Conservation (phyloP, 1,140 invertebrate genomes). For the Solenopsis invicta region DNA sequence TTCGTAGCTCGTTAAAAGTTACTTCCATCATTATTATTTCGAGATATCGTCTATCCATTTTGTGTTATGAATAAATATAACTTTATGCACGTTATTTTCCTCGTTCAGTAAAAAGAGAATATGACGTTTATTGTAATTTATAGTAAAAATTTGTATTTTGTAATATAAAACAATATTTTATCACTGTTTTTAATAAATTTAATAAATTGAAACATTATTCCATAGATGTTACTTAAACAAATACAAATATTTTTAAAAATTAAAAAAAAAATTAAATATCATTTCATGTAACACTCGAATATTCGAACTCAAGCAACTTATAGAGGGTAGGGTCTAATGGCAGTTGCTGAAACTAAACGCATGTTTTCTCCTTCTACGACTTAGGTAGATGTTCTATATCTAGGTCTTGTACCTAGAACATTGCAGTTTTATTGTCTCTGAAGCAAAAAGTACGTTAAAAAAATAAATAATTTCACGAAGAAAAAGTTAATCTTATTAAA, state of each 20-base stretch:
- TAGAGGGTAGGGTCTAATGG: too few species aligned
- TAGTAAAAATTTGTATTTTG: neutral
- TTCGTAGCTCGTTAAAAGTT: conserved; percentile 16
- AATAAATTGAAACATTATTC: neutral
- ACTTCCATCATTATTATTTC: neutral
- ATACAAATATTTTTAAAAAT: neutral
- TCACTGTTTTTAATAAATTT: neutral
- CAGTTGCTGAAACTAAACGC: too few species aligned
- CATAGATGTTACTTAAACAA: neutral
- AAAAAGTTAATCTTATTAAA: too few species aligned
- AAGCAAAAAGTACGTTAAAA: too few species aligned
- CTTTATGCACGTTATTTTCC: neutral
- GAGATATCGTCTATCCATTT: neutral
- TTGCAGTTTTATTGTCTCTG: too few species aligned
- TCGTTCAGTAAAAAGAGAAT: neutral
- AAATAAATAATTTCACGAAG: too few species aligned
- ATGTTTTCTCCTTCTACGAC: too few species aligned
- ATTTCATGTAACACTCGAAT: neutral
- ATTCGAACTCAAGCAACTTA: neutral
- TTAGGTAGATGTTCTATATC: too few species aligned
- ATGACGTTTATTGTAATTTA: neutral
- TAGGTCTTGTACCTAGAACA: too few species aligned
- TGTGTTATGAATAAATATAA: conserved; percentile 14
- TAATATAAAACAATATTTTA: neutral
- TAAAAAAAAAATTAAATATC: neutral